These are phyloP conservation scores for Hypanus sabinus DNA, from an alignment of 2,113 vertebrate genomes.

Conservation along the genomic window DNA sequence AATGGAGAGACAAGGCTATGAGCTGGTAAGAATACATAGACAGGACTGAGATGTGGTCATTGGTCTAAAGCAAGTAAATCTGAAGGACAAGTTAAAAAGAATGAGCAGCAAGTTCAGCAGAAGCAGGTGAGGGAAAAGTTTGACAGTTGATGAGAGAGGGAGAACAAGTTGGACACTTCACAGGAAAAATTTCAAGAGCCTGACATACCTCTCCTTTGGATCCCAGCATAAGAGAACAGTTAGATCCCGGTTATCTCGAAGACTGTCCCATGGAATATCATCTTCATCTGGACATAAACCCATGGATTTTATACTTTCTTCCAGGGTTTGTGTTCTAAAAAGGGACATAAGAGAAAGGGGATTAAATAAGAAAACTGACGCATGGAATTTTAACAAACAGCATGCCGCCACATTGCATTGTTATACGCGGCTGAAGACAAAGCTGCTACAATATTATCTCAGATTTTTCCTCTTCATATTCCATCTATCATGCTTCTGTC, in stretches of 20 bases:
- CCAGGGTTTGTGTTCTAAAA: constrained; percentile 75
- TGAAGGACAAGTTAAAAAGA: no score
- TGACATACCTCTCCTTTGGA: constrained; percentile 71
- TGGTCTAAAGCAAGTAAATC: no score
- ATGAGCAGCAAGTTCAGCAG: background rate
- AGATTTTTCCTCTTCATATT: background rate
- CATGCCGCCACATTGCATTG: background rate
- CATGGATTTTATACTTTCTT: constrained; percentile 94
- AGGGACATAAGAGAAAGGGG: background rate
- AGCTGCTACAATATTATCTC: background rate
- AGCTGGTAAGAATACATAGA: no score
- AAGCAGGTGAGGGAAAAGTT: background rate
- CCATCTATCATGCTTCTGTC: no score
- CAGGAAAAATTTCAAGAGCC: no score
- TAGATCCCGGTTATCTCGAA: constrained; percentile 90
- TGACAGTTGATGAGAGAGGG: background rate
- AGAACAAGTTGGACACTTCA: background rate
- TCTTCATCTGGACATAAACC: constrained; percentile 86
- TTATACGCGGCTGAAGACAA: background rate
- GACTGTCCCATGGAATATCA: constrained; percentile 85
- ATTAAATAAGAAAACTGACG: background rate
- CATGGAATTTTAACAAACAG: background rate
- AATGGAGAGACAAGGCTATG: no score
- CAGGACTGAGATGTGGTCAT: no score
- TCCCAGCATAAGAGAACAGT: constrained; percentile 88